Evolutionary conservation across 2,888 invertebrate species (phyloP).

Genomic region (Xestia sexstrigata): DNA sequence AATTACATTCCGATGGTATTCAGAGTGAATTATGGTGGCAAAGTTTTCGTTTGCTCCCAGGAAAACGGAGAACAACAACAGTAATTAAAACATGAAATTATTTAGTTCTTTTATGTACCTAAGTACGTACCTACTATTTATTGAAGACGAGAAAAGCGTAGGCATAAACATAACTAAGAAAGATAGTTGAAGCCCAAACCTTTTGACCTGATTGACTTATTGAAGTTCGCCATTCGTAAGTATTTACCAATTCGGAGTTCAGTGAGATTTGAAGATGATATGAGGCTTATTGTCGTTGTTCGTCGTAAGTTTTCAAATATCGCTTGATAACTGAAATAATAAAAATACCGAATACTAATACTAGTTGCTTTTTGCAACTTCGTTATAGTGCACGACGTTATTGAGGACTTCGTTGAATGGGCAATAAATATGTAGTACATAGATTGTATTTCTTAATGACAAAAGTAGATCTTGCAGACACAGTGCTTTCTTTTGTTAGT

Average conservation of each 20-base stretch:
- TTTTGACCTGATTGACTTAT: background rate
- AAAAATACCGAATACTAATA: background rate
- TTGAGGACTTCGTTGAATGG: background rate
- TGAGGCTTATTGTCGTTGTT: background rate
- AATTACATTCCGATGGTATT: conserved; percentile 67
- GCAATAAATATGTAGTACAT: background rate
- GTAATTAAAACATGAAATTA: conserved; percentile 60
- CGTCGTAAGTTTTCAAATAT: no score
- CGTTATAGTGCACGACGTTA: background rate
- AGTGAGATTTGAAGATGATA: background rate
- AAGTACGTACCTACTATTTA: background rate
- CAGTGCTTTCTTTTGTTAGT: background rate
- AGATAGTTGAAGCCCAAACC: background rate
- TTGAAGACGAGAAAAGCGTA: background rate
- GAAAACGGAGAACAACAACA: conserved; percentile 46
- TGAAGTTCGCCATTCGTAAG: background rate
- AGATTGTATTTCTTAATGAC: background rate
- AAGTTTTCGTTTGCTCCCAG: conserved; percentile 57
- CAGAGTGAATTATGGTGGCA: conserved; percentile 60
- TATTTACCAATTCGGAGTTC: background rate
- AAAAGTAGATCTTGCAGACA: background rate
- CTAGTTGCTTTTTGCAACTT: background rate
- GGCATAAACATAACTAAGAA: background rate
- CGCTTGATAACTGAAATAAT: background rate
- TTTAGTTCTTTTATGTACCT: conserved; percentile 32